Base-by-base conservation (phyloP, 2,888 invertebrate genomes). In the Rhynchonema sp. region DNA sequence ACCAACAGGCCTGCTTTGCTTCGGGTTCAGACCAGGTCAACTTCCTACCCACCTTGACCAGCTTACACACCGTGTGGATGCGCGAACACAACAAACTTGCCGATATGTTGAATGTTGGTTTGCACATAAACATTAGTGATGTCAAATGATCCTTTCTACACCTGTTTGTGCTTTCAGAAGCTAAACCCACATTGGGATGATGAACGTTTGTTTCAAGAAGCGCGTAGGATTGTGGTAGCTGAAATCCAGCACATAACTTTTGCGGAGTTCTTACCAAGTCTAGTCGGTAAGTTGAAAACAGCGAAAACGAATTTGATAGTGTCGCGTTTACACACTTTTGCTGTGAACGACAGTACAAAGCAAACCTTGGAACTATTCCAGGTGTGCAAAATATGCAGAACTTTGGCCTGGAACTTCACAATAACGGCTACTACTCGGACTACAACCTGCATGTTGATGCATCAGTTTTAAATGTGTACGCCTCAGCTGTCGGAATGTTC, bases 381-480 rank as follows among this genome's bases (percentile, higher is more conserved):
- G 62, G 62, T 28, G 52, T 29, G 49, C 55, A 61, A 9, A 58
- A 61, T 27, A 25, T 90, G 62, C 86, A 85, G 68, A 77, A 87
- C 2, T 90, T 90, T 71, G 88, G 87, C 17, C 76, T 92, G 58
- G 86, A 86, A 65, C 78, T 91, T 3, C 74, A 84, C 66, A 82
- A 84, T 0, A 60, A 65, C 56, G 71, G 70, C 22, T 72, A 65
- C 61, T 69, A 70, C 62, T 67, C 68, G 46, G 66, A 67, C 13
- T 86, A 86, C 71, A 80, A 85, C 70, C 74, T 80, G 0, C 74
- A 74, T 0, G 77, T 84, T 1, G 82, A 90, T 72, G 82, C 87
- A 0, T 80, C 82, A 13, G 79, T 87, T 59, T 83, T 86, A 22
- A 90, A 90, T 74, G 82, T 82, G 70, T 91, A 90, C 75, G 84